Conservation (phyloP, 2,113 vertebrate genomes). For the Gambusia holbrooki region DNA sequence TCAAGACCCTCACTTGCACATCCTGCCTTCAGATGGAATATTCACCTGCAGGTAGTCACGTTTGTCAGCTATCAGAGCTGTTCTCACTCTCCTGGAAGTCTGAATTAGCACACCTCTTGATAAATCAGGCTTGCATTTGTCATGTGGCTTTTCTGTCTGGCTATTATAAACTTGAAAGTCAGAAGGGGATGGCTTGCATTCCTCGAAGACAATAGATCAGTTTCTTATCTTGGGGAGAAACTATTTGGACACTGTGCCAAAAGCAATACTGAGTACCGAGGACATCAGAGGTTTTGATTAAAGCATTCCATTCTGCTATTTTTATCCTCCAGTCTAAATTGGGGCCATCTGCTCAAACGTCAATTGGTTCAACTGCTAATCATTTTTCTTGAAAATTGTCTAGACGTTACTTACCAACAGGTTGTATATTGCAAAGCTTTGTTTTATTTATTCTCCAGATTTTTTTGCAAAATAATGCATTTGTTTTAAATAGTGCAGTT, state of each 20-base stretch:
- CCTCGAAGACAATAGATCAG: conserved; percentile 53
- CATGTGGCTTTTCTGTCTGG: conserved; percentile 16
- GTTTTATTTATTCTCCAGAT: neutral
- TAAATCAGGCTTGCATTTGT: conserved; percentile 35
- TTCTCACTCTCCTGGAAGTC: neutral
- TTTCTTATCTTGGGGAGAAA: conserved; percentile 69
- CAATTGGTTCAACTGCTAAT: neutral
- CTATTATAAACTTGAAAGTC: conserved; percentile 27
- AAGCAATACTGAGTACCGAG: conserved; percentile 63
- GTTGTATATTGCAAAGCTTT: conserved; percentile 12
- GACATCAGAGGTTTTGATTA: conserved; percentile 76
- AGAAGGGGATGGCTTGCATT: conserved; percentile 50
- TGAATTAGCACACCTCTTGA: neutral
- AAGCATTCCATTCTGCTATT: conserved; percentile 78
- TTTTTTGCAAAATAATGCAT: neutral
- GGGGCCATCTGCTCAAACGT: conserved; percentile 56
- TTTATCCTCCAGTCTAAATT: conserved; percentile 67
- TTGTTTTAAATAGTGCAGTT: neutral
- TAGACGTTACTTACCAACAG: conserved; percentile 17
- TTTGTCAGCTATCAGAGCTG: neutral
- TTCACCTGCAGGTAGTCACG: conserved; percentile 85
- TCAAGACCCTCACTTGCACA: conserved; percentile 90
- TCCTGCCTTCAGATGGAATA: conserved; percentile 85
- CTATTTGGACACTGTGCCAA: conserved; percentile 63
- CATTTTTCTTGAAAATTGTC: conserved; percentile 55